These are phyloP conservation scores for Pollenia amentaria DNA, from an alignment of 2,888 invertebrate species.

Conservation along the genomic window DNA sequence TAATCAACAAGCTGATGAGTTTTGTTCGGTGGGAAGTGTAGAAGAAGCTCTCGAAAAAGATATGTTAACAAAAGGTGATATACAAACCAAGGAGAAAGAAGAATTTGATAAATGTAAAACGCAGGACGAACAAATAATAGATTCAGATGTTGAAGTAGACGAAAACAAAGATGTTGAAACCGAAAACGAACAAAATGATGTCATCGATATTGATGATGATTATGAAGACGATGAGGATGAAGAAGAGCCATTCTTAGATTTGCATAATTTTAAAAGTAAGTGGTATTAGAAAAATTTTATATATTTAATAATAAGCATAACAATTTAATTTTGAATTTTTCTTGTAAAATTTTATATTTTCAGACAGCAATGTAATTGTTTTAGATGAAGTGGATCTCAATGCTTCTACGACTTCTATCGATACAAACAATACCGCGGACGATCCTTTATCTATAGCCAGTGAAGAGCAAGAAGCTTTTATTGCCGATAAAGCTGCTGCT, in stretches of 20 bases:
- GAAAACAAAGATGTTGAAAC: conserved; percentile 59
- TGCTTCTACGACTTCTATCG: conserved; percentile 78
- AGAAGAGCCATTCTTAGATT: conserved; percentile 78
- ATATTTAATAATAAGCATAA: too few species aligned
- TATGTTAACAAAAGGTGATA: conserved; percentile 17
- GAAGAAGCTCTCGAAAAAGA: conserved; percentile 67
- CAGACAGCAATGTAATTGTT: conserved; percentile 80
- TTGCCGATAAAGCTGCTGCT: conserved; percentile 63
- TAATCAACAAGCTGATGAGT: conserved; percentile 54
- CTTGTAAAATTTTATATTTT: conserved; percentile 33
- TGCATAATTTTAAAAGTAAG: conserved; percentile 70
- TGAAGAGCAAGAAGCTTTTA: conserved; percentile 75
- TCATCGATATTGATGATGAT: neutral
- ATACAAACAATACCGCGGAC: conserved; percentile 79
- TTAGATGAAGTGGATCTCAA: conserved; percentile 80
- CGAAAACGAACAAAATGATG: conserved; percentile 19
- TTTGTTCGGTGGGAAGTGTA: conserved; percentile 60
- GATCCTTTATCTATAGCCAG: conserved; percentile 84
- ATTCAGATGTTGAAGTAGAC: conserved; percentile 39
- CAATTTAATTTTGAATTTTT: neutral
- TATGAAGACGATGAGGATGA: conserved; percentile 66
- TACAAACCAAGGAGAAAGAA: conserved; percentile 65
- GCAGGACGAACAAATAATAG: neutral
- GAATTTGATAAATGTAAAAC: conserved; percentile 41
- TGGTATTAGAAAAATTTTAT: neutral